Evolutionary conservation across 1,140 invertebrate species (phyloP), one percentile per base, ranked within the genome.

Genomic region (Drosophila setifemur): DNA sequence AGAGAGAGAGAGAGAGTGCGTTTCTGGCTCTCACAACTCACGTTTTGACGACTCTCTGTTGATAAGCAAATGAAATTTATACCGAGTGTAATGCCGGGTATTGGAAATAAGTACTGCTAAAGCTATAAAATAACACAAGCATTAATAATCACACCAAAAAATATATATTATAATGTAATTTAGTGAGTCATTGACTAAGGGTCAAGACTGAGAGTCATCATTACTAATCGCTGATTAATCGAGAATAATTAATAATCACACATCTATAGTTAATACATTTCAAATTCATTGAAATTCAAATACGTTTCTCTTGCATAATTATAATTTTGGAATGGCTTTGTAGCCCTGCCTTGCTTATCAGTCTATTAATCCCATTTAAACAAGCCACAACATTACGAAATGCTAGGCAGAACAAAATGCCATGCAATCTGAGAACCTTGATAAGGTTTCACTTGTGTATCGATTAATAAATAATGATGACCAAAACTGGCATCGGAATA

Each of bases 11-110:
- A 14, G 4, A 25, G n/a, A 48, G 11, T 7, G 21, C 23, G 14
- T 11, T 23, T 14, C 6, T 12, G 11, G n/a, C n/a, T 1, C 55
- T n/a, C 25, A 5, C 19, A 23, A 28, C 11, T 21, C 40, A 12
- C 40, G 16, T 39, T 16, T 14, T 12, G 35, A 7, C 11, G 31
- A 7, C 16, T 53, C 48, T 33, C 19, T 25, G 23, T 28, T 55
- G 66, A 69, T 69, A 69, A 69, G 66, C 23, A 35, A 69, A 70
- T 57, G 6, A 2, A 33, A 47, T 57, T 54, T 45, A 9, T n/a
- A 67, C 9, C 26, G 14, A 39, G 21, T 57, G 29, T 47, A 55
- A 40, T 40, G 29, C 29, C 47, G 29, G 26, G 50, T 14, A 69
- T 12, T 33, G 19, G 42, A n/a, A 47, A 47, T 29, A 45, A 42